These are phyloP conservation scores for Diarsia brunnea DNA, from an alignment of 2,888 invertebrate species.

Conservation along the genomic window DNA sequence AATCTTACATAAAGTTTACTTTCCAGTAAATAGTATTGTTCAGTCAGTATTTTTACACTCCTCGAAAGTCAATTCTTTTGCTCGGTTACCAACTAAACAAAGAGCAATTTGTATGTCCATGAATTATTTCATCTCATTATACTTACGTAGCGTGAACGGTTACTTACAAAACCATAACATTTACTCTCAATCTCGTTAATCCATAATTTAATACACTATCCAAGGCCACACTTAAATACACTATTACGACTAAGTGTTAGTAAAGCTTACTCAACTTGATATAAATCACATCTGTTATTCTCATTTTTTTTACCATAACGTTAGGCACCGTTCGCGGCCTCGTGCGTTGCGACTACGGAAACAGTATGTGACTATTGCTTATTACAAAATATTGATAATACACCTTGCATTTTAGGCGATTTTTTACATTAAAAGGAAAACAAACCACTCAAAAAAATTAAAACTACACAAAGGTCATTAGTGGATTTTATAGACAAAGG, in stretches of 20 bases:
- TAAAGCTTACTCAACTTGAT: conserved; percentile 39
- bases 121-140: background rate
- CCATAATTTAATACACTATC: background rate
- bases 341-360: too few relatives aligned
- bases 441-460: too few relatives aligned
- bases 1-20: background rate
- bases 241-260: conserved; percentile 36
- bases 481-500: too few relatives aligned
- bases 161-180: conserved; percentile 16
- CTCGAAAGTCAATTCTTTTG: background rate
- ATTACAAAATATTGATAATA: too few relatives aligned
- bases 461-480: too few relatives aligned
- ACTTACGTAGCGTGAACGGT: conserved; percentile 1
- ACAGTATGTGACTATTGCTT: too few relatives aligned
- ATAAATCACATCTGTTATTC: conserved; percentile 50
- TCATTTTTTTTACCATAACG: conserved; percentile 41
- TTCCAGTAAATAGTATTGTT: background rate
- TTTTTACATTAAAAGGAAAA: too few relatives aligned
- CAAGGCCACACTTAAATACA: conserved; percentile 29
- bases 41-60: background rate
- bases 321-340: background rate
- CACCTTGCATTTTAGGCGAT: too few relatives aligned
- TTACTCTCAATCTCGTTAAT: conserved; percentile 13
- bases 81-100: background rate
- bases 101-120: background rate